These are phyloP conservation scores for Xiphias gladius DNA, from an alignment of 2,113 vertebrate species.

Conservation along the genomic window DNA sequence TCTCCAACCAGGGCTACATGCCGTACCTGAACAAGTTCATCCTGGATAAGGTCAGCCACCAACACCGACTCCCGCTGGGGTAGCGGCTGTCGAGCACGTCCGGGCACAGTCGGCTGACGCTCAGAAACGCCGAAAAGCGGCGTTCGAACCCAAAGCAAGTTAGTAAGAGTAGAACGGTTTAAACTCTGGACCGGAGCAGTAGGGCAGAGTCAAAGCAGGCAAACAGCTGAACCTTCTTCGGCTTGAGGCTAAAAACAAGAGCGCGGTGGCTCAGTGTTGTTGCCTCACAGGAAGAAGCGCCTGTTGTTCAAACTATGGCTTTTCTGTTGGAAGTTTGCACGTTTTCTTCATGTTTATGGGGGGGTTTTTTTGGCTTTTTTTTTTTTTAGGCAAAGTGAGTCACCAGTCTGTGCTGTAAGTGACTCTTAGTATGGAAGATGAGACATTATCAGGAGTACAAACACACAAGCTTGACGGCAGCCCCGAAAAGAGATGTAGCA, in stretches of 20 bases:
- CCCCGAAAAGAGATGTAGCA: neutral
- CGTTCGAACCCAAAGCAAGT: no score
- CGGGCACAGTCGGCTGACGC: no score
- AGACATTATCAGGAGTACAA: neutral
- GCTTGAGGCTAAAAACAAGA: neutral
- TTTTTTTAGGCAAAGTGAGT: neutral
- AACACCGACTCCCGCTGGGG: neutral
- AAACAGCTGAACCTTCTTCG: no score
- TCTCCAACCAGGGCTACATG: constrained; percentile 99
- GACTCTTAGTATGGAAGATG: neutral
- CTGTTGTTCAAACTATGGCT: neutral
- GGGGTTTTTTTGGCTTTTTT: no score
- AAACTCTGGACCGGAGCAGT: no score
- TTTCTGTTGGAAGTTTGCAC: neutral
- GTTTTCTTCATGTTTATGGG: neutral
- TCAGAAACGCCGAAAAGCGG: no score
- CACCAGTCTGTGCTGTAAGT: neutral
- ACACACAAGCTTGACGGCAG: neutral
- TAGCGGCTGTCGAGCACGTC: neutral
- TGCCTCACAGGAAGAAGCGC: neutral
- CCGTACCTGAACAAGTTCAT: constrained; percentile 98
- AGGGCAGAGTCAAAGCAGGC: no score
- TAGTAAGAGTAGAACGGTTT: no score
- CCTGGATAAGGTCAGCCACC: constrained; percentile 92
- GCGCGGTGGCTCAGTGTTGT: neutral